Evolutionary conservation across 1,140 invertebrate genomes (phyloP).

Genomic region (Drosophila triauraria): DNA sequence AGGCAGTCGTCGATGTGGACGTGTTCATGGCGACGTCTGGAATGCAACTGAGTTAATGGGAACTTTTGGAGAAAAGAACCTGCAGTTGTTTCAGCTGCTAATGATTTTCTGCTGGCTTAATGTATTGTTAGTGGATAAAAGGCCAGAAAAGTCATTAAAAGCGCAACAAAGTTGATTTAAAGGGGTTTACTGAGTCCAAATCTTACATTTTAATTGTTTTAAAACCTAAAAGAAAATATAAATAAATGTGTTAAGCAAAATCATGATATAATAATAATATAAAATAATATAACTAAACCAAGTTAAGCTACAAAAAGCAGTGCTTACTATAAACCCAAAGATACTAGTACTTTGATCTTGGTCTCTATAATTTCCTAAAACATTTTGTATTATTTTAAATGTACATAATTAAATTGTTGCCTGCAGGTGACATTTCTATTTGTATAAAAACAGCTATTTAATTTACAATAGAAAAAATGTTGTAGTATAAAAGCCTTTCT

Average conservation of each 20-base stretch:
- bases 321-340: too few relatives aligned
- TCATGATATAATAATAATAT: too few relatives aligned
- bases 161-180: not conserved
- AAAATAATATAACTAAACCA: too few relatives aligned
- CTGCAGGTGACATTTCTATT: not conserved
- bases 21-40: slow-evolving; percentile 10
- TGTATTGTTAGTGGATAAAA: not conserved
- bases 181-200: too few relatives aligned
- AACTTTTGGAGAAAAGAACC: not conserved
- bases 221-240: too few relatives aligned
- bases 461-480: not conserved
- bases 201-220: not conserved
- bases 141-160: not conserved
- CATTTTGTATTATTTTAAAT: not conserved
- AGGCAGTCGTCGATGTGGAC: not conserved
- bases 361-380: too few relatives aligned
- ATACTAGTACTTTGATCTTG: too few relatives aligned
- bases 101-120: not conserved
- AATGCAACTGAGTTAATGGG: slow-evolving; percentile 3
- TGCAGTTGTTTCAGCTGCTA: slow-evolving; percentile 25
- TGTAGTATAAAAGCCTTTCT: not conserved
- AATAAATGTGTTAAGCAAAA: too few relatives aligned
- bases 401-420: not conserved
- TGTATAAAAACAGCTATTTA: not conserved
- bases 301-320: too few relatives aligned